Base-by-base conservation (phyloP, 30 jellyfish, hydroid and myxozoan species). In the Pseudorhiza aurosa region DNA sequence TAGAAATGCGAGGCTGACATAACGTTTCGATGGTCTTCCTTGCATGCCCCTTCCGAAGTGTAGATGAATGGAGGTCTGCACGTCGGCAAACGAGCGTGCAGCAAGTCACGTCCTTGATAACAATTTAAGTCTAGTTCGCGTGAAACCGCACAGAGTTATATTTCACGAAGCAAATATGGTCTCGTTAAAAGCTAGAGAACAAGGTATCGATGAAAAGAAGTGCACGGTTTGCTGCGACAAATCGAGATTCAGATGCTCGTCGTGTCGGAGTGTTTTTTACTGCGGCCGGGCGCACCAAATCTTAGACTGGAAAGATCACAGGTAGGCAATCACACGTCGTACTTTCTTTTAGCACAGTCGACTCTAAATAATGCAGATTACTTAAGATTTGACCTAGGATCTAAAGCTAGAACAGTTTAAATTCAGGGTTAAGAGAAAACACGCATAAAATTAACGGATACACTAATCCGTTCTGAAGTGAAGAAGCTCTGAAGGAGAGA, bases 201-300 rank as follows among this genome's bases (percentile, higher is more conserved):
- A 36, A 17, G 62, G 37, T 22, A 39, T 12, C 75, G 74, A 72
- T 11, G 73, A 47, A 26, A 53, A 30, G 14, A 32, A 25, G 75
- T 77, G 89, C 26, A 24, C 31, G 42, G 72, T 77, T 47, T 77
- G 89, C 68, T 68, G 62, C 12, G 44, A 47, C n/a, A 62, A 77
- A 32, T 31, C 89, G 10, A 59, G 51, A 29, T 77, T 77, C 33
- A 26, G 89, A 25, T 77, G 89, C 42, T 57, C 89, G 9, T 77
- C 89, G 6, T 77, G 89, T 29, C 77, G 68, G 27, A 45, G 35
- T 37, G 89, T 68, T 28, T 51, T 39, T 25, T 77, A 77, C 59
- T 77, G 89, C 14, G 81, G 89, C 40, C 53, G 81, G 63, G 65
- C 89, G 18, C 89, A 77, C 50, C 89, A 77, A 46, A 40, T 65